Conservation (phyloP, 2,113 vertebrate genomes). For the Sebastes fasciatus region DNA sequence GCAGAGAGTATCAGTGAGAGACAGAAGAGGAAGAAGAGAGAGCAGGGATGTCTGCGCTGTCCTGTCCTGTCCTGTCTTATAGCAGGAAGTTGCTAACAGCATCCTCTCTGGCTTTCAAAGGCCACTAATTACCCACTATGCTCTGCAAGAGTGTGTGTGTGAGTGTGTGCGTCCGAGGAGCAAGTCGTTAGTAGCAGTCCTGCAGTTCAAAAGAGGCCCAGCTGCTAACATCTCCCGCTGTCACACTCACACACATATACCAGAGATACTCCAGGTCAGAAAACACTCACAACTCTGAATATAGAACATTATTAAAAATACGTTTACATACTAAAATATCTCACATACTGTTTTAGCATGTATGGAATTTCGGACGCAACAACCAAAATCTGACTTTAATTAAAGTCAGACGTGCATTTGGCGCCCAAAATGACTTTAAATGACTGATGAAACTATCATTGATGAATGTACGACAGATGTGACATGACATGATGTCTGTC, state of each 20-base stretch:
- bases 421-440: neutral
- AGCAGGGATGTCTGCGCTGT: conserved; percentile 34
- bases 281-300: neutral
- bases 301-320: neutral
- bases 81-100: conserved; percentile 75
- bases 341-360: too few relatives aligned
- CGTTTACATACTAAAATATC: too few relatives aligned
- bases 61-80: conserved; percentile 40
- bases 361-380: too few relatives aligned
- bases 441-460: neutral
- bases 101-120: conserved; percentile 67
- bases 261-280: conserved; percentile 29
- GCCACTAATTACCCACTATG: conserved; percentile 50
- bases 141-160: conserved; percentile 3
- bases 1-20: neutral
- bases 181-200: conserved; percentile 37
- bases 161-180: conserved; percentile 7
- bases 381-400: too few relatives aligned
- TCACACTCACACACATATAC: conserved; percentile 19
- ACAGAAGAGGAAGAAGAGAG: conserved; percentile 9
- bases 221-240: conserved; percentile 49
- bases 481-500: neutral
- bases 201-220: conserved; percentile 50
- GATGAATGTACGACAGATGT: neutral
- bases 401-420: neutral